Conservation (phyloP, 1,140 invertebrate species). For the Sinella curviseta region DNA sequence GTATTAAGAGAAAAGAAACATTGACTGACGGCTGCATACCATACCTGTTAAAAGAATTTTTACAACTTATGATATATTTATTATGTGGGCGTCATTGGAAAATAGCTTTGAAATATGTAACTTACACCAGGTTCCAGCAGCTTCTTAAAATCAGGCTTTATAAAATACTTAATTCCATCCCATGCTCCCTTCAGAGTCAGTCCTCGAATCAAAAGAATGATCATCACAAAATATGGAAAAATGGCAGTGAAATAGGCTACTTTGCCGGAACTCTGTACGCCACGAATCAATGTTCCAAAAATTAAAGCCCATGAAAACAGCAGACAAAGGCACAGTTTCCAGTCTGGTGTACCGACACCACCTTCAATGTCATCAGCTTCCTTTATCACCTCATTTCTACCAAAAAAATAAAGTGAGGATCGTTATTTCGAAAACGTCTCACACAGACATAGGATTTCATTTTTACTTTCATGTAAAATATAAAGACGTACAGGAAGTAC, state of each 20-base stretch:
- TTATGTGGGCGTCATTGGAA: too few species aligned
- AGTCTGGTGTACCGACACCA: constrained; percentile 71
- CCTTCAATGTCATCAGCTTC: constrained; percentile 67
- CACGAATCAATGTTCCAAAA: constrained; percentile 72
- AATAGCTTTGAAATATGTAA: too few species aligned
- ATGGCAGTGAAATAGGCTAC: constrained; percentile 55
- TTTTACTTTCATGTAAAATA: not conserved
- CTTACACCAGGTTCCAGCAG: constrained; percentile 62
- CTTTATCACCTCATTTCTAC: constrained; percentile 66
- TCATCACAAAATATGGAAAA: constrained; percentile 82
- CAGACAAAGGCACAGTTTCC: constrained; percentile 73
- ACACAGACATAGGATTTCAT: not conserved
- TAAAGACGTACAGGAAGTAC: constrained; percentile 16
- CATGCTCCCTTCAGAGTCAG: constrained; percentile 72
- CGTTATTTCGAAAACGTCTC: too few species aligned
- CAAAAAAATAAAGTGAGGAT: not conserved
- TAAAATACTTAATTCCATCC: constrained; percentile 74
- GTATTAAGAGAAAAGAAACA: constrained; percentile 60
- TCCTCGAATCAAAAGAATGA: constrained; percentile 71
- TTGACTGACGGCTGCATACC: constrained; percentile 51
- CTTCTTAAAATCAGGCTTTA: constrained; percentile 69
- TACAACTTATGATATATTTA: not conserved
- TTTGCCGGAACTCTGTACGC: constrained; percentile 69
- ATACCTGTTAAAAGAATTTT: not conserved
- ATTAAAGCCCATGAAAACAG: constrained; percentile 73